Evolutionary conservation across 2,113 vertebrate genomes (phyloP), one percentile per base, ranked within the genome.

Genomic region (Pagrus major): DNA sequence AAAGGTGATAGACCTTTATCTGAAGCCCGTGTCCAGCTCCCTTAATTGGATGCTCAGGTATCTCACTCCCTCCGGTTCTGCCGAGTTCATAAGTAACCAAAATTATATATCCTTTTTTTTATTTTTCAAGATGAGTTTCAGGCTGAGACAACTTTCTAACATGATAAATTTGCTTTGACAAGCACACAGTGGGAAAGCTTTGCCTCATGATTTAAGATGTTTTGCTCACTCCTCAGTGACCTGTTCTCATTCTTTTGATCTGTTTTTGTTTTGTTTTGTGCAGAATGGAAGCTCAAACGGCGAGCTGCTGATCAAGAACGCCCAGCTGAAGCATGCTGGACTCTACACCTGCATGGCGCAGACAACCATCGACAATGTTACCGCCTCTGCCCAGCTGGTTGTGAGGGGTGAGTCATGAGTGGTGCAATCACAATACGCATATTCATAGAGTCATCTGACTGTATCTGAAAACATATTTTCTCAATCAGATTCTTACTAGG

Each of bases 351-450:
- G 98, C 93, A 97, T 95, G 0, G 98, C 97, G 5, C 97, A 99
- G 92, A 98, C 98, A 0, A 95, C 97, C 18, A 97, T 99, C 78
- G 98, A 99, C 94, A 97, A 98, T 47, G 94, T 96, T 5, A 96
- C 96, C 0, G 96, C 96, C 37, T 97, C 96, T 0, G 98, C 98
- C 39, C 95, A 96, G 83, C 95, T 99, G 64, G 96, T 99, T 33
- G 97, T 99, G 55, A 94, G 98, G 96, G 98, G 98, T 99, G 94
- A 96, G 95, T 88, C 54, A 11, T 41, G 14, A 73, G 6, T 9
- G 11, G 2, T 39, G 31, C 21, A 41, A 9, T 44, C 25, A 78
- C 31, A 25, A 9, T 4, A 55, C 51, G 68, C 69, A 58, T 25
- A 59, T 39, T 1, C 68, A 78, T 9, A 18, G 18, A 64, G 33